Evolutionary conservation across 2,888 invertebrate species (phyloP), one percentile per base, ranked within the genome.

Genomic region (Cosmorhoe ocellata): DNA sequence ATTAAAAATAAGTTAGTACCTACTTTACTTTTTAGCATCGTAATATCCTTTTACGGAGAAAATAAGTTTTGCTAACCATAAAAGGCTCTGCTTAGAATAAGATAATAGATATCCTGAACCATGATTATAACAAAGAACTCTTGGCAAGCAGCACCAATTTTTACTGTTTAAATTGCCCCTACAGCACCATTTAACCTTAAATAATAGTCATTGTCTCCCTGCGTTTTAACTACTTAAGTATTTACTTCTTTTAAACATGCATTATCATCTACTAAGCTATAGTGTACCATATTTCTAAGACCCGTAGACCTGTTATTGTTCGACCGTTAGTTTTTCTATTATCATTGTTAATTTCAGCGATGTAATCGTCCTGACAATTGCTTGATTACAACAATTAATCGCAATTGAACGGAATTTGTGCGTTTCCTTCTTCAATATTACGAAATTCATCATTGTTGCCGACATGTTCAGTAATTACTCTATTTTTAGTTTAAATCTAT

Each of bases 361-460:
- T 72, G 80, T 82, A 81, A 83, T 82, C 74, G 81, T 71, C 75
- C 67, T 67, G 69, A 76, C 86, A 84, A 84, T 84, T 81, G 83
- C 81, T 86, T 86, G 83, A 89, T 89, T 86, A 84, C 82, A 66
- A 79, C 87, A 89, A 89, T 88, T 89, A 89, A 85, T 83, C 69
- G 79, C 86, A 89, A 89, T 89, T 89, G 86, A 74, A 70, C 57
- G 84, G 88, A 84, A 89, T 88, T 80, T 64, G 76, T 79, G 70
- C 64, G 74, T 80, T 84, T 85, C 84, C 85, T 84, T 79, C 73
- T 71, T 61, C 61, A 65, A 58, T 66, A 59, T 69, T 61, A 66
- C 56, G 60, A 60, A 64, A 63, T 59, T 58, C 58, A 43, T 58
- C 61, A 63, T 48, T 50, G 58, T 8, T 33, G 40, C 40, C 40